Base-by-base conservation (phyloP, 2,113 vertebrate species). In the Festucalex cinctus region DNA sequence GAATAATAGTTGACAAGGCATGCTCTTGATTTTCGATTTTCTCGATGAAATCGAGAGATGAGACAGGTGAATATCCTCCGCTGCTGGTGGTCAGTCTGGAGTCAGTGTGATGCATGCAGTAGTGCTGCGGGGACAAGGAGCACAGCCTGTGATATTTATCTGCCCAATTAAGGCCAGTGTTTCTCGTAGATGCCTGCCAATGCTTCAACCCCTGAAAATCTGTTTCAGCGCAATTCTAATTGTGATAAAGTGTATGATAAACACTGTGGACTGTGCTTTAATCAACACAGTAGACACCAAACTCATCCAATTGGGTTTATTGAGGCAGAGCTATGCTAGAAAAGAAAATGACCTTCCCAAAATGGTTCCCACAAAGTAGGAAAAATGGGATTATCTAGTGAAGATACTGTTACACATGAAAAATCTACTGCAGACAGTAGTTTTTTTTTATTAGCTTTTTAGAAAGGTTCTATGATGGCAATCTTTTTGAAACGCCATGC, bases 141-240 rank as follows among this genome's bases (percentile, higher is more conserved):
- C 10, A 5, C 68, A 82, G 74, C 64, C 75, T 77, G 82, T 88
- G 86, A 89, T 90, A 86, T 89, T 88, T 86, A 83, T 91, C 85
- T 86, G 75, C 66, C 90, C 89, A 91, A 92, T 92, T 91, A 90
- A 78, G 85, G 83, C 81, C 74, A 70, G 73, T 68, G 85, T 74
- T 77, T 80, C 76, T 65, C 69, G 51, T 69, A 77, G 76, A 83
- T 22, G 74, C 72, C 78, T 79, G 74, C 73, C 81, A 78, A 78
- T 76, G 78, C 60, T 58, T 84, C 76, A 82, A 60, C 74, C 64
- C 35, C 43, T 73, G 73, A 60, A 68, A 77, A 80, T 78, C 74
- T 62, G 71, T 77, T 84, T 69, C 81, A 74, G 76, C 51, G 79
- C 28, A 37, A 65, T 5, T 70, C 53, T 60, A 63, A 75, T 76